phyloP scores from a whole-genome alignment of 2,113 vertebrate species.

The Tetraodon nigroviridis region DNA sequence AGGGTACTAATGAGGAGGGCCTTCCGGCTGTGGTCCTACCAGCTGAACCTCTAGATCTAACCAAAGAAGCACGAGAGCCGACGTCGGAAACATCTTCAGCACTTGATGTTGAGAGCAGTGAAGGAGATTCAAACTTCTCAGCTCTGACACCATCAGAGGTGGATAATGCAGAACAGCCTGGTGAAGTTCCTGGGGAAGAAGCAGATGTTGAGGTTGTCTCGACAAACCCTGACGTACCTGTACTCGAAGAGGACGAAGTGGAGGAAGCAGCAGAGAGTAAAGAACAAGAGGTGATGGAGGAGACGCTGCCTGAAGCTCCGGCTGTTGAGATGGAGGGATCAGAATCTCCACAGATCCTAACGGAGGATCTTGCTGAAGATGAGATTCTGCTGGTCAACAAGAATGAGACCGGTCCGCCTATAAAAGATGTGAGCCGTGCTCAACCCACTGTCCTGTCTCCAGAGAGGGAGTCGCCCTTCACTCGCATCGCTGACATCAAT shows the following conservation, averaged over 20 bases:
- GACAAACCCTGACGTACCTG: conserved; percentile 16
- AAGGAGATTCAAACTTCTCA: conserved; percentile 11
- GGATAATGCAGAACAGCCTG: background rate
- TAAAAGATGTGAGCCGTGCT: conserved; percentile 17
- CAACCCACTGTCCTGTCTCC: conserved; percentile 58
- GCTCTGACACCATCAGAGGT: background rate
- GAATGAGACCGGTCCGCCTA: conserved; percentile 12
- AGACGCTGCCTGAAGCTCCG: conserved; percentile 20
- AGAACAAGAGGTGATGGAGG: conserved; percentile 8
- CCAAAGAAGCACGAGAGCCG: conserved; percentile 5
- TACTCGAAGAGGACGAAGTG: conserved; percentile 17
- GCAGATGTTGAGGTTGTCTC: background rate
- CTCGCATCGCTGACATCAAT: conserved; percentile 28
- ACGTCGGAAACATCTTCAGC: conserved; percentile 16
- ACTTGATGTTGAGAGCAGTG: conserved; percentile 1
- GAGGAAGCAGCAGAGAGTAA: conserved; percentile 14
- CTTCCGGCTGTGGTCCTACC: conserved; percentile 19
- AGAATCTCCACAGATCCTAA: conserved; percentile 38
- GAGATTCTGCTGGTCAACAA: conserved; percentile 58
- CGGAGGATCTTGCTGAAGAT: conserved; percentile 53
- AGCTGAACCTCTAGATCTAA: conserved; percentile 24
- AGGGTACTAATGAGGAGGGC: conserved; percentile 37
- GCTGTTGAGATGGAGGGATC: conserved; percentile 18
- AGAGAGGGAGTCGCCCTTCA: conserved; percentile 61
- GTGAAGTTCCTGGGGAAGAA: conserved; percentile 3